Evolutionary conservation across 2,797 vertebrate species (phyloP), one percentile per base, ranked within the genome.

Genomic region (Acanthornis magna): DNA sequence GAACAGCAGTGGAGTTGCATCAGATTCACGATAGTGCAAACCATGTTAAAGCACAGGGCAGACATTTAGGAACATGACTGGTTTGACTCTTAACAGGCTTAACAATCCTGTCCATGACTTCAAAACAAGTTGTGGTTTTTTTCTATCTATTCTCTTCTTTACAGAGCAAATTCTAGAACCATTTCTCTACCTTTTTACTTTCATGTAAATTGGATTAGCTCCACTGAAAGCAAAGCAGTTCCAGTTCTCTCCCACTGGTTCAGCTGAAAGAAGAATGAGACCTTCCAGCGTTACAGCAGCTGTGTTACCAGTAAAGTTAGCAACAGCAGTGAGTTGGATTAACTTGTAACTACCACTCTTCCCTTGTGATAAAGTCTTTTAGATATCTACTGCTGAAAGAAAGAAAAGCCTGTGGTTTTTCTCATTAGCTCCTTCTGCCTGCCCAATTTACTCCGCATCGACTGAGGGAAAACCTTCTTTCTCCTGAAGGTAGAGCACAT

Each of bases 21-120:
- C 66, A 62, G 66, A 83, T 38, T 57, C 61, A 74, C 0, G 0
- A 11, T 0, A 42, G 53, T 0, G 5, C 62, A 73, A 91, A 36
- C 5, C 27, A 30, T 0, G 2, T 9, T 27, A 36, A 61, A 85
- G 50, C 5, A 10, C 10, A 36, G 38, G 2, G 18, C 9, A 58
- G 26, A 30, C 21, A 27, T 45, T 63, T 11, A 58, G 23, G 25
- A 87, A 62, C 5, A 25, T 0, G 0, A 14, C 13, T 22, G 34
- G 10, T 58, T 60, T 43, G 21, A 55, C 13, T 13, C 29, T 40
- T 17, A 34, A 21, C 14, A 45, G 12, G 21, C n/a, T 65, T 63
- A 27, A 57, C 13, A 75, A 78, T 78, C 10, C 8, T 36, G 23
- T 5, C 60, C 11, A 6, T 6, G 17, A 77, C 40, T 42, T 55